Conservation (phyloP, 2,113 vertebrate genomes). For the Brachirus orientalis region DNA sequence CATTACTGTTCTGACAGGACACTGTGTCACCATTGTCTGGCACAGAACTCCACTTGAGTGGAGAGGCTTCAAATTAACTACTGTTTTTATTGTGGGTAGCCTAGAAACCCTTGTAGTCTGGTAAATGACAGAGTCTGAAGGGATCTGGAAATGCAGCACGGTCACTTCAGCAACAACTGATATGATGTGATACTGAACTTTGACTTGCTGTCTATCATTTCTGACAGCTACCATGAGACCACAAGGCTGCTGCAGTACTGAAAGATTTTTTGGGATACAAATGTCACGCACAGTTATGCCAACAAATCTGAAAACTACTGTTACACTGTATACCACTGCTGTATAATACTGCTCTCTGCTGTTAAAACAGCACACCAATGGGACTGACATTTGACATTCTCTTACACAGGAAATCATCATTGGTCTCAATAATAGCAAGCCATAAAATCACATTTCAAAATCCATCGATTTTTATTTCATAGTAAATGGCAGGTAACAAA, state of each 20-base stretch:
- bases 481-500: constrained; percentile 86
- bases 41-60: constrained; percentile 58
- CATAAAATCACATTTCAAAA: constrained; percentile 74
- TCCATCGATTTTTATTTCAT: constrained; percentile 86
- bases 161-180: constrained; percentile 17
- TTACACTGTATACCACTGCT: constrained; percentile 9
- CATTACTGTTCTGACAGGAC: constrained; percentile 78
- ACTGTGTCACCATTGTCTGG: constrained; percentile 79
- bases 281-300: constrained; percentile 21
- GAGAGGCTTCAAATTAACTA: constrained; percentile 68
- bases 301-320: constrained; percentile 26
- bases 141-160: neutral
- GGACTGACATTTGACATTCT: constrained; percentile 73
- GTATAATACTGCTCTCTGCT: constrained; percentile 7
- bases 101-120: constrained; percentile 52
- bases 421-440: constrained; percentile 70
- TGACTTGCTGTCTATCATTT: constrained; percentile 30
- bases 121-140: constrained; percentile 50
- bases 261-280: constrained; percentile 35
- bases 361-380: constrained; percentile 35
- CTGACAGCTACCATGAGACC: constrained; percentile 21
- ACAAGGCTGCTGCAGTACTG: constrained; percentile 23
- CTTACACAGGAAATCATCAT: constrained; percentile 67
- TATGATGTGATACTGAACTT: constrained; percentile 33
- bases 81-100: constrained; percentile 61